Conservation (phyloP, 2,113 vertebrate species). For the Labrus mixtus region DNA sequence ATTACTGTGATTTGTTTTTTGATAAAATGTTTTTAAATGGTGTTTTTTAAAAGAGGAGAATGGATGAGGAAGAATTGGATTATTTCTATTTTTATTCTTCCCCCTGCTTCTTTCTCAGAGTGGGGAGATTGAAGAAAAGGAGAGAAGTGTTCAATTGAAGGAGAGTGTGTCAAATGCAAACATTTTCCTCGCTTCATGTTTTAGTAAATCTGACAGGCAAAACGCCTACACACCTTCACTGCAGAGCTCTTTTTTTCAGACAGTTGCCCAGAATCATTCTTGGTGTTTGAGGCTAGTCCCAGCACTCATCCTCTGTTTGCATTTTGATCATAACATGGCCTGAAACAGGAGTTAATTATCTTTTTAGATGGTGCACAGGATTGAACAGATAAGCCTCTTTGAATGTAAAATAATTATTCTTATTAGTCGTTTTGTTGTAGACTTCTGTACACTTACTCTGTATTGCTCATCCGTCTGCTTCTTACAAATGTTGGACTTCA, state of each 20-base stretch:
- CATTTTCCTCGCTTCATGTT: constrained; percentile 15
- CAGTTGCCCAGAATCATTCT: constrained; percentile 9
- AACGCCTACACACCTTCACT: constrained; percentile 10
- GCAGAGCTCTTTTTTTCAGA: constrained; percentile 12
- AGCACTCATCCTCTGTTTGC: constrained; percentile 39
- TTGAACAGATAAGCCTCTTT: constrained; percentile 10
- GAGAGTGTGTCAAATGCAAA: background rate
- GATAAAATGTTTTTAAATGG: background rate
- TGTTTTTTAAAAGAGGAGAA: background rate
- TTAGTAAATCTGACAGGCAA: constrained; percentile 23
- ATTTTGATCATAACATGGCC: constrained; percentile 19
- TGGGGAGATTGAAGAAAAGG: background rate
- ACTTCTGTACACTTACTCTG: background rate
- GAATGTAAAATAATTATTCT: background rate
- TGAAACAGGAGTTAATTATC: constrained; percentile 28
- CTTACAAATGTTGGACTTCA: constrained; percentile 14
- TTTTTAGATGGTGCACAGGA: background rate
- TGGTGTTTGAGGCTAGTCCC: constrained; percentile 15
- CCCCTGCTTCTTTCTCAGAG: background rate
- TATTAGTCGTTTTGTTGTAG: background rate
- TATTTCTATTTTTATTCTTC: constrained; percentile 31
- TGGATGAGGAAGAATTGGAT: constrained; percentile 11
- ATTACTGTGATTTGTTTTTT: constrained; percentile 12
- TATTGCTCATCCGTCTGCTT: constrained; percentile 20
- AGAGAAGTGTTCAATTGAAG: background rate